These are phyloP conservation scores for Dreissena polymorpha DNA, from an alignment of 1,140 invertebrate species.

Conservation along the genomic window DNA sequence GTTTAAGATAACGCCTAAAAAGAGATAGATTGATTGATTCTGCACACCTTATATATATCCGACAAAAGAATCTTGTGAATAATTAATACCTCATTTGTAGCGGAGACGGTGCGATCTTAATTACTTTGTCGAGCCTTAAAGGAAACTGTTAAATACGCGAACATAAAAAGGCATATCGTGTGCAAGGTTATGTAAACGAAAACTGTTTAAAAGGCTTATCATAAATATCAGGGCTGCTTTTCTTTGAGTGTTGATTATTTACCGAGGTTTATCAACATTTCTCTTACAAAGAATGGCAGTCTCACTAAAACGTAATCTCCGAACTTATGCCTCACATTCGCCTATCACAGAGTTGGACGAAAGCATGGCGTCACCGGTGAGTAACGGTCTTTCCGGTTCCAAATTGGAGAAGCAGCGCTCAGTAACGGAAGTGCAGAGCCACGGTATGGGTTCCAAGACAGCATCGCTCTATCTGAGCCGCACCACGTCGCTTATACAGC, in stretches of 20 bases:
- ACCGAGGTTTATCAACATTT: background rate
- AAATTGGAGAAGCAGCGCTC: background rate
- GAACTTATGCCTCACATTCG: background rate
- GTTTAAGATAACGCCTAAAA: too few relatives aligned
- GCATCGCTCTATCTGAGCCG: constrained; percentile 47
- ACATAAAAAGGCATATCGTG: background rate
- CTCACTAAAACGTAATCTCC: background rate
- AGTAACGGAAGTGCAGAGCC: constrained; percentile 20
- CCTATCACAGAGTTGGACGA: constrained; percentile 1
- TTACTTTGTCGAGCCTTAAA: background rate
- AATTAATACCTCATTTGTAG: constrained; percentile 10
- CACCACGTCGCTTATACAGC: constrained; percentile 20
- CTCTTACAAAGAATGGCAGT: constrained; percentile 1
- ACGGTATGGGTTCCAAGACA: constrained; percentile 35
- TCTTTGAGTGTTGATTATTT: background rate
- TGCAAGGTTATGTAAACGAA: background rate
- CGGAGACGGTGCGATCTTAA: background rate
- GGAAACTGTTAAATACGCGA: background rate
- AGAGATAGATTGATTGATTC: too few relatives aligned
- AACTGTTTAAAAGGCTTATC: background rate
- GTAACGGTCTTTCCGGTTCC: background rate
- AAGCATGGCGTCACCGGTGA: background rate
- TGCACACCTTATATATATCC: background rate
- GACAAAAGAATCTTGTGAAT: background rate
- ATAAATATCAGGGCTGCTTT: background rate